Percentiles rank a stretch among this genome's conserved stretches.
These are phyloP conservation scores for Equus quagga DNA, from an alignment of 2,113 vertebrate genomes.

Conservation along the genomic window DNA sequence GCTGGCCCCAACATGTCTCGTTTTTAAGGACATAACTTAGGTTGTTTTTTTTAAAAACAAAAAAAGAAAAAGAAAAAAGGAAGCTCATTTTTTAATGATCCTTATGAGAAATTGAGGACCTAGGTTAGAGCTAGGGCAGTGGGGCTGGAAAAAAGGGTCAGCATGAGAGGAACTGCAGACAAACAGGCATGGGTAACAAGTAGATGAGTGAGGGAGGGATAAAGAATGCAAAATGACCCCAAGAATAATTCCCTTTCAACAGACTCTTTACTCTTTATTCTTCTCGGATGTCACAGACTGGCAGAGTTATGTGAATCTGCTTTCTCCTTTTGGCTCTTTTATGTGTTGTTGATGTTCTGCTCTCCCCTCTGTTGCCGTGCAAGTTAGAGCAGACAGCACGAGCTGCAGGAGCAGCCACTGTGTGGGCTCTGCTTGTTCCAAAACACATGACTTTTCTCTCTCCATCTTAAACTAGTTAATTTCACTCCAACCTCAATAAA, in stretches of 20 bases:
- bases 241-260: background rate
- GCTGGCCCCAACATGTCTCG: too few relatives aligned
- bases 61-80: background rate
- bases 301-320: background rate
- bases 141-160: background rate
- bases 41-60: background rate
- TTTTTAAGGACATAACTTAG: background rate
- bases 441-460: background rate
- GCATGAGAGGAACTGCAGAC: too few relatives aligned
- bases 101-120: background rate
- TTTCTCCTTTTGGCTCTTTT: background rate
- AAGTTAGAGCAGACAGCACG: background rate
- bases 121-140: background rate
- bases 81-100: background rate
- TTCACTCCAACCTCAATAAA: background rate
- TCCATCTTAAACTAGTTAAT: background rate
- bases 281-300: background rate
- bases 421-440: background rate
- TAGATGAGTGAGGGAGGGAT: background rate
- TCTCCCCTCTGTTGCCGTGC: background rate
- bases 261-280: background rate
- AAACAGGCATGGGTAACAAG: background rate
- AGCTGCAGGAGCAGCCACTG: background rate
- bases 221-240: background rate
- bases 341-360: background rate